Conservation (phyloP, 2,888 invertebrate genomes). For the Agelastica alni region DNA sequence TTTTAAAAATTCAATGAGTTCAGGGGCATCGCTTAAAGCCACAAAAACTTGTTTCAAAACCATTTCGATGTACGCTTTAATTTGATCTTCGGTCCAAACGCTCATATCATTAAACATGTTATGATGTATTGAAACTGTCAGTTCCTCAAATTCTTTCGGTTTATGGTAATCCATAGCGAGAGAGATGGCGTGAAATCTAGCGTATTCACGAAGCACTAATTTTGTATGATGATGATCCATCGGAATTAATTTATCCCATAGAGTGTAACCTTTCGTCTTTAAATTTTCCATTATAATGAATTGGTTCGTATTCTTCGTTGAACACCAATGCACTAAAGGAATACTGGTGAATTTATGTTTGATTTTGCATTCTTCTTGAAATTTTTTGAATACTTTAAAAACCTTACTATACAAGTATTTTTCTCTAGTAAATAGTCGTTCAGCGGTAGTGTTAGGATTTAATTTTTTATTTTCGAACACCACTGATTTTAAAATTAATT, state of each 20-base stretch:
- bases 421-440: slow-evolving; percentile 39
- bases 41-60: slow-evolving; percentile 1
- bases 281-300: slow-evolving; percentile 43
- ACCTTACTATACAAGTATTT: slow-evolving; percentile 41
- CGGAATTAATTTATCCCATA: slow-evolving; percentile 38
- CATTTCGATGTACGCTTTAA: background rate
- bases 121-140: background rate
- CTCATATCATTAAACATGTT: background rate
- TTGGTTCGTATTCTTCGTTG: slow-evolving; percentile 25
- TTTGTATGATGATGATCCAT: slow-evolving; percentile 28
- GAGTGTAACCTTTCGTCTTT: slow-evolving; percentile 35
- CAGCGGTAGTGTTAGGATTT: slow-evolving; percentile 26
- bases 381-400: slow-evolving; percentile 37
- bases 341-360: slow-evolving; percentile 2
- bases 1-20: slow-evolving; percentile 5
- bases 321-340: slow-evolving; percentile 25
- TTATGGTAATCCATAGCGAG: slow-evolving; percentile 28
- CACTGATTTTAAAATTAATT: slow-evolving; percentile 45
- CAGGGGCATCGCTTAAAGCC: slow-evolving; percentile 5
- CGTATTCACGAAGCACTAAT: slow-evolving; percentile 31
- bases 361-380: slow-evolving; percentile 35
- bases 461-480: background rate
- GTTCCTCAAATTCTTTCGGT: slow-evolving; percentile 25
- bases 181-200: slow-evolving; percentile 30
- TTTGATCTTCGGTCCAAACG: background rate